Percentiles rank a stretch among this genome's conserved stretches.
phyloP scores from a whole-genome alignment of 2,113 vertebrate genomes.

The Ceyx melanurus region DNA sequence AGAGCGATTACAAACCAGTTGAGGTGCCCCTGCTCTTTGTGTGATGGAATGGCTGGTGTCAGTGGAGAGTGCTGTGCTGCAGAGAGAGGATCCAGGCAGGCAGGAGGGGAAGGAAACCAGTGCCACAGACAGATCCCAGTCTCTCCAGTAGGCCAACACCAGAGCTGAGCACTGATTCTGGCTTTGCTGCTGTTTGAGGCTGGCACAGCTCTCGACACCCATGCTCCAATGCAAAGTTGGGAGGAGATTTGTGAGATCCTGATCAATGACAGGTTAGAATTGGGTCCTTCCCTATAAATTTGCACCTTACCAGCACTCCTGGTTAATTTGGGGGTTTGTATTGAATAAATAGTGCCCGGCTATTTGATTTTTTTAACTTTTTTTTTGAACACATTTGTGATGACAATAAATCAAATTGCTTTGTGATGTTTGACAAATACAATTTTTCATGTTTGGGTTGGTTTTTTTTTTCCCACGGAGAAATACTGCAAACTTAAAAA shows the following conservation, averaged over 20 bases:
- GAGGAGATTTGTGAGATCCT: neutral
- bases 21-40: neutral
- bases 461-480: neutral
- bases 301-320: neutral
- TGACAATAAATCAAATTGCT: conserved; percentile 47
- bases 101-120: neutral
- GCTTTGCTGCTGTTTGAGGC: neutral
- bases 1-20: neutral
- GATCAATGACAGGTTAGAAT: neutral
- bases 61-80: neutral
- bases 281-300: neutral
- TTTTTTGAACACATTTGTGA: conserved; percentile 3
- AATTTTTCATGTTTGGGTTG: neutral
- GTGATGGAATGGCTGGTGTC: neutral
- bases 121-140: neutral
- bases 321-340: conserved; percentile 5
- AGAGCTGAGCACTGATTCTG: neutral
- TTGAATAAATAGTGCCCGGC: conserved; percentile 8
- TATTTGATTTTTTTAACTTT: neutral
- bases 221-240: neutral
- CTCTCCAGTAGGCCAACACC: neutral
- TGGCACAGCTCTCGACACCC: neutral
- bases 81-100: neutral
- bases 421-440: conserved; percentile 62
- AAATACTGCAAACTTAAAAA: neutral